Conservation (phyloP, 2,113 vertebrate genomes). For the Leucopternis melanops region DNA sequence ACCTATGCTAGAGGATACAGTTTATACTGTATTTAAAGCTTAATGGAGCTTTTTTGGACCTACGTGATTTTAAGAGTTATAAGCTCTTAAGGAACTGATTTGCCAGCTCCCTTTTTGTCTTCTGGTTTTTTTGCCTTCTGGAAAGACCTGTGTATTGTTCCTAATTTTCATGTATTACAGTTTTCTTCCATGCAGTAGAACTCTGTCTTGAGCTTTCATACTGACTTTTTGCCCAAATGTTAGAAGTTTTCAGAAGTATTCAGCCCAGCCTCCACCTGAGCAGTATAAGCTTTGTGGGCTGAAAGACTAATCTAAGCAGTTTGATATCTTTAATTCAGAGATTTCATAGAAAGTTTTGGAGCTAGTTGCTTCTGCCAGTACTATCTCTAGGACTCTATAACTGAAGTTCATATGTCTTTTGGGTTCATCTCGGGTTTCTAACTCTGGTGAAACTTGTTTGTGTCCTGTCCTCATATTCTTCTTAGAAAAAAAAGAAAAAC, state of each 20-base stretch:
- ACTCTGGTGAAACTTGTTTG: not conserved
- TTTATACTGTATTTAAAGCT: not conserved
- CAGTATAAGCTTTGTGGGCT: not conserved
- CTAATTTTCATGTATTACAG: not conserved
- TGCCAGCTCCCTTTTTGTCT: not conserved
- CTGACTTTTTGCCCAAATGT: not conserved
- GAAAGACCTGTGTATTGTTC: not conserved
- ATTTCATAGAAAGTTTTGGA: not conserved
- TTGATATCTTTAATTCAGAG: not conserved
- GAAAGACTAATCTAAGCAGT: not conserved
- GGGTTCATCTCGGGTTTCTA: not conserved
- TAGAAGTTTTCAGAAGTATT: not conserved
- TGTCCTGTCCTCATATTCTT: not conserved
- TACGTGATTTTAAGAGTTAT: not conserved
- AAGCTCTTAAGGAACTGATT: not conserved
- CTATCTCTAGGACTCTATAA: not conserved
- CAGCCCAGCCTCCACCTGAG: not conserved
- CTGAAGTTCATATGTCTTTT: not conserved
- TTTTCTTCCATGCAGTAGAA: not conserved
- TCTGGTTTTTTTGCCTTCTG: not conserved
- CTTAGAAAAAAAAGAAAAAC: not conserved
- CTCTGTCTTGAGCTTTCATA: not conserved
- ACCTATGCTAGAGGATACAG: not conserved
- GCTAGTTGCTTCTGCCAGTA: not conserved
- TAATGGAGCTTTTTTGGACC: not conserved